Base-by-base conservation (phyloP, 2,888 invertebrate genomes). In the Trichacis sp. region DNA sequence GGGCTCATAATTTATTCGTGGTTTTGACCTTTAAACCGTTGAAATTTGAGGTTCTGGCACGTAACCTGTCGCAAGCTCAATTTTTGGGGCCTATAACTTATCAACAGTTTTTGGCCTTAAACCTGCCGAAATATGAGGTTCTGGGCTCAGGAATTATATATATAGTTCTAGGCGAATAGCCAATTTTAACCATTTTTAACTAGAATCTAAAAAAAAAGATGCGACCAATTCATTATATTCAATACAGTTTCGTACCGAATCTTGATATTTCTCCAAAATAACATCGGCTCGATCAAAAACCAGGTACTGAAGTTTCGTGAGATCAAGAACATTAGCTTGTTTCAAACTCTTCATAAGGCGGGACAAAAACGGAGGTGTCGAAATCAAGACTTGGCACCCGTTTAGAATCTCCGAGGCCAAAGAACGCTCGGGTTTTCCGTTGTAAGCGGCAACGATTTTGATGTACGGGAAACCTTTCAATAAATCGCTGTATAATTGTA, bases 241-340 rank as follows among this genome's bases (percentile, higher is more conserved):
- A 36, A 45, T 15, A 45, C 1, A 52, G 18, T 50, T 17, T 58
- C 46, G 74, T 72, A 83, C 81, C 50, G 78, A 64, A 1, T 83
- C 78, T 0, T 73, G 71, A 70, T 90, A 90, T 6, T 88, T 87
- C 14, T 87, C 83, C 1, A 89, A 80, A 24, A 93, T 82, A 8
- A 88, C 80, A 71, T 94, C 92, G 20, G 89, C 88, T 73, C 92
- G 90, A 76, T 94, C 93, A 0, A 94, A 79, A 3, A 93, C 88
- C 36, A 93, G 81, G 71, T 90, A 90, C 11, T 88, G 87, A 1
- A 94, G 81, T 18, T 90, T 85, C 5, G 88, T 86, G 1, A 92
- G 85, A 76, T 90, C 89, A 0, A 92, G 83, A 3, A 87, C 76
- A 15, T 84, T 81, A 64, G 73, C 86, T 77, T 78, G 66, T 8